phyloP scores from a whole-genome alignment of 1,140 invertebrate species.

The Portunus trituberculatus region DNA sequence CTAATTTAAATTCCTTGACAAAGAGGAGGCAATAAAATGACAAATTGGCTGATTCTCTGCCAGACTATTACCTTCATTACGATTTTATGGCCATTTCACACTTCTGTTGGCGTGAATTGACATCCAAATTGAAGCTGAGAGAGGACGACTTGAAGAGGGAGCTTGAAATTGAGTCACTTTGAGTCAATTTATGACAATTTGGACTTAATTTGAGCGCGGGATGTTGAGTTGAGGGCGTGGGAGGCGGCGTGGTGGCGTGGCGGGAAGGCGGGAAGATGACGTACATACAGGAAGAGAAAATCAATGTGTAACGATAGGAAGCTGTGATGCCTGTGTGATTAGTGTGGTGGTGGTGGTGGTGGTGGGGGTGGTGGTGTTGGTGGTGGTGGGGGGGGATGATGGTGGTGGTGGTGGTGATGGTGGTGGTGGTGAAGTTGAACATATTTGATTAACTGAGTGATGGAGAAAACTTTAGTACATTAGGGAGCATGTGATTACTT shows the following conservation, averaged over 20 bases:
- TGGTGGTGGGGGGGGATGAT: not conserved
- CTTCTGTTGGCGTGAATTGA: constrained; percentile 68
- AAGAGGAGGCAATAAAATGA: constrained; percentile 49
- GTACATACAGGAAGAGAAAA: not conserved
- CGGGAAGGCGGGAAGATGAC: not conserved
- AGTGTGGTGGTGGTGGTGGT: not conserved
- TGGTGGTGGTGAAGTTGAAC: no score
- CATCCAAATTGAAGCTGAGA: constrained; percentile 65
- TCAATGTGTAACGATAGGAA: constrained; percentile 2
- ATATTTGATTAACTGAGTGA: no score
- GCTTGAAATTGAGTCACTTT: constrained; percentile 73
- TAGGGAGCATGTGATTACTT: no score
- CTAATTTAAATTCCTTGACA: constrained; percentile 67
- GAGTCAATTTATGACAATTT: constrained; percentile 74
- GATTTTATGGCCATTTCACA: constrained; percentile 73
- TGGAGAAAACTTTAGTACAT: no score
- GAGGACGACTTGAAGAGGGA: constrained; percentile 46
- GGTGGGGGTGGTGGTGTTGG: not conserved
- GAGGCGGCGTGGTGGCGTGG: not conserved
- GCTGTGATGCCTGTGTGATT: not conserved
- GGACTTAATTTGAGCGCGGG: constrained; percentile 61
- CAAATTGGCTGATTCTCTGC: constrained; percentile 70
- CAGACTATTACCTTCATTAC: constrained; percentile 68
- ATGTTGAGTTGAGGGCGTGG: not conserved
- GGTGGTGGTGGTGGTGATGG: not conserved